These are phyloP conservation scores for Dasyprocta punctata DNA, from an alignment of 2,113 vertebrate genomes.

Conservation along the genomic window DNA sequence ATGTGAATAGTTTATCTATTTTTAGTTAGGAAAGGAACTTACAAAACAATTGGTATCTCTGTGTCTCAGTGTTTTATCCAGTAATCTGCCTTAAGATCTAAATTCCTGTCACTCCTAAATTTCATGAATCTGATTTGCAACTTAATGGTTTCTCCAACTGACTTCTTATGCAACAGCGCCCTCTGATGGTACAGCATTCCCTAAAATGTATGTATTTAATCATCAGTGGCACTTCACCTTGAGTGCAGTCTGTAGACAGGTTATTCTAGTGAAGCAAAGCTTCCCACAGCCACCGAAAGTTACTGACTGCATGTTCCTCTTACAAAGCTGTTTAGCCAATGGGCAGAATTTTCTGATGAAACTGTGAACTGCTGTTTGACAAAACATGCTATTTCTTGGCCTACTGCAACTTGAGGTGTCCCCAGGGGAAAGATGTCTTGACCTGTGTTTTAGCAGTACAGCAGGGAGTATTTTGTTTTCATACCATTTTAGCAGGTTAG, in stretches of 20 bases:
- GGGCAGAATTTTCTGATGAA: neutral
- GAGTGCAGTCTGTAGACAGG: neutral
- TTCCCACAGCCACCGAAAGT: neutral
- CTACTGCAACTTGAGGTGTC: neutral
- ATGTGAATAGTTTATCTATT: neutral
- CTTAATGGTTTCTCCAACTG: neutral
- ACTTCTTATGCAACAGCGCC: constrained; percentile 54
- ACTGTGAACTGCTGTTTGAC: neutral
- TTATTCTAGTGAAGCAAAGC: neutral
- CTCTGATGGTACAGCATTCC: constrained; percentile 30
- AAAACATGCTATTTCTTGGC: neutral
- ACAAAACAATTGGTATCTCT: constrained; percentile 3
- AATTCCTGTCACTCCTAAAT: neutral
- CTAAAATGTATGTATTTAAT: neutral
- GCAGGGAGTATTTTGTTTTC: neutral
- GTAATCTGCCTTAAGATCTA: constrained; percentile 19
- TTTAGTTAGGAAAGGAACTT: constrained; percentile 30
- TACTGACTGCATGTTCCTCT: neutral
- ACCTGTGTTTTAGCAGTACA: neutral
- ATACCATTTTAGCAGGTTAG: neutral
- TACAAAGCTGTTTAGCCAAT: neutral
- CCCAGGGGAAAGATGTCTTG: neutral
- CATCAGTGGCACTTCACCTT: neutral
- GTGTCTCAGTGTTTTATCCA: neutral
- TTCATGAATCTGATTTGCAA: constrained; percentile 7